Conservation (phyloP, 2,113 vertebrate genomes). For the Callipepla californica region DNA sequence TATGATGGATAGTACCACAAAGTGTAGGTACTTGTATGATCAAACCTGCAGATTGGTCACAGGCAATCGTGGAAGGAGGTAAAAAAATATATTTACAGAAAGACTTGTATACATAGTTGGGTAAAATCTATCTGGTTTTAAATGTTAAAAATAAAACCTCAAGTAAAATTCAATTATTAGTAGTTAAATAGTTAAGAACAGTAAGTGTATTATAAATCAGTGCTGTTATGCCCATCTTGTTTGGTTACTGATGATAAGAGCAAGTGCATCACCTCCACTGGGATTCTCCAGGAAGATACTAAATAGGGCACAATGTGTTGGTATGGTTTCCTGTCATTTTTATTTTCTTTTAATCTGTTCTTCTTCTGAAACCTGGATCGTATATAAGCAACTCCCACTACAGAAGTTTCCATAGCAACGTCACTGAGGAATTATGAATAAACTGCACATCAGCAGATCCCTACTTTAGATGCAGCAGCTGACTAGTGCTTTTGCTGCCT, state of each 20-base stretch:
- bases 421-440: not conserved
- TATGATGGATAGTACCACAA: not conserved
- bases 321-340: not conserved
- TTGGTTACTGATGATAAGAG: not conserved
- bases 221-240: not conserved
- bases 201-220: accelerated
- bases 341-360: not conserved
- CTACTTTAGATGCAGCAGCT: not conserved
- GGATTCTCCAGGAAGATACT: not conserved
- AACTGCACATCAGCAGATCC: not conserved
- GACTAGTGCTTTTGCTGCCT: not conserved
- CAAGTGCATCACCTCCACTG: not conserved
- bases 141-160: not conserved
- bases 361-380: constrained; percentile 3
- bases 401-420: not conserved
- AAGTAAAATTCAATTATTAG: not conserved
- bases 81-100: not conserved
- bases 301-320: not conserved
- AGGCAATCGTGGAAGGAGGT: not conserved
- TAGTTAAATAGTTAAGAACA: not conserved
- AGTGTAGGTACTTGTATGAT: not conserved
- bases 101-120: not conserved
- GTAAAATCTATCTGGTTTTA: not conserved
- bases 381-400: not conserved
- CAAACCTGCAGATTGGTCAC: not conserved